Base-by-base conservation (phyloP, 2,113 vertebrate genomes). In the Mionectes macconnelli region DNA sequence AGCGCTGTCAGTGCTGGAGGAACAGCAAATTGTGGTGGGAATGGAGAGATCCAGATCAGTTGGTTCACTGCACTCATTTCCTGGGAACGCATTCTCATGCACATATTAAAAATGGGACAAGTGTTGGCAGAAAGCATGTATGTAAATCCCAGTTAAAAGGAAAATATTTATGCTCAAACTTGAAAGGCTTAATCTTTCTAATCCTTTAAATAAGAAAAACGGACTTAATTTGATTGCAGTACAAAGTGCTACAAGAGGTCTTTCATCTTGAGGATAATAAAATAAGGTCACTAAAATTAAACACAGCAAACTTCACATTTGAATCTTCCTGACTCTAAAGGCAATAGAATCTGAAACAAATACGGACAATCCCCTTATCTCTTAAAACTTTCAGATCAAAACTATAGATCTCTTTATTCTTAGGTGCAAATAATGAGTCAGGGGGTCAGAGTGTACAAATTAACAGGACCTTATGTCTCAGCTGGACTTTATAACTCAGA, bases 21-120 rank as follows among this genome's bases (percentile, higher is more conserved):
- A 80, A 19, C 10, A 4, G 76, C 50, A 89, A 76, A 56, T 19
- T 19, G 3, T 4, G 42, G 73, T 59, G 60, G 81, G 92, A 94
- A 74, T 0, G 0, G 42, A 6, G 64, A 1, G 4, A 63, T 70
- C 42, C 1, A 0, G 14, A 45, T 30, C 52, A 59, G 39, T 10
- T 57, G 70, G 44, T 82, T 93, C 75, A 79, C 56, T 59, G 84
- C 76, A 70, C 42, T 81, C 35, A 18, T 40, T 63, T 55, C 81
- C 47, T 82, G 31, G 59, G 52, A 91, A 8, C 33, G 23, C 49
- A 18, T 49, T 91, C 64, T 50, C 55, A 70, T 33, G 50, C 73
- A 67, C 35, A 7, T 9, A 45, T 39, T 52, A 55, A 69, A 86
- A 83, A 45, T 0, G 3, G 47, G 87, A n/a, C n/a, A 39, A 78